Evolutionary conservation across 1,140 invertebrate species (phyloP).

Genomic region (Aphelinus certus): DNA sequence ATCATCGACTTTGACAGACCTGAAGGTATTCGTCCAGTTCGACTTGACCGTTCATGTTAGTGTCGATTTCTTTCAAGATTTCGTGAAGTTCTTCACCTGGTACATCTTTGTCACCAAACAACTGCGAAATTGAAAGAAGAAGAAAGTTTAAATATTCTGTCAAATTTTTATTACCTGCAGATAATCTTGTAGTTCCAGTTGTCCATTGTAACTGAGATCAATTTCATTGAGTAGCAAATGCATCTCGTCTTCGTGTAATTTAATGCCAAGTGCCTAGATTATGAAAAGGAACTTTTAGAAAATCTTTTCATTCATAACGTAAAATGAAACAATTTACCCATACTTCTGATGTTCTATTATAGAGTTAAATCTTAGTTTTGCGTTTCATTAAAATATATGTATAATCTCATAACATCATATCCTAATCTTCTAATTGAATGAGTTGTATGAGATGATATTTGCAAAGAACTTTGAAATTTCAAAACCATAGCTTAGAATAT

Average conservation of each 20-base stretch:
- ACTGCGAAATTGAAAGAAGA: conserved; percentile 70
- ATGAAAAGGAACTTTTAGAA: conserved; percentile 1
- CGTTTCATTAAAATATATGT: too few species aligned
- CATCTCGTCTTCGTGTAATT: conserved; percentile 72
- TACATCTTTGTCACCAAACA: conserved; percentile 87
- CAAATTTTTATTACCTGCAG: conserved; percentile 72
- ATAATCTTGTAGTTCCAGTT: conserved; percentile 78
- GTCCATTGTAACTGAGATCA: conserved; percentile 75
- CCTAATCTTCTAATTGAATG: too few species aligned
- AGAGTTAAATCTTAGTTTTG: too few species aligned
- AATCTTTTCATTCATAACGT: too few species aligned
- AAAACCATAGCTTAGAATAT: too few species aligned
- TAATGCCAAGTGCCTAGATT: conserved; percentile 72
- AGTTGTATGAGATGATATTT: too few species aligned
- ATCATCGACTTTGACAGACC: conserved; percentile 70
- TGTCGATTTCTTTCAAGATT: conserved; percentile 97
- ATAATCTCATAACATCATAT: too few species aligned
- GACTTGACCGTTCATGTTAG: conserved; percentile 99
- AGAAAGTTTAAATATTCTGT: conserved; percentile 53
- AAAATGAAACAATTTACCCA: too few species aligned
- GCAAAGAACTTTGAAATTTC: too few species aligned
- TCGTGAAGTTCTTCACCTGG: conserved; percentile 96
- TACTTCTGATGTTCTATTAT: too few species aligned
- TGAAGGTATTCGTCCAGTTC: conserved; percentile 98
- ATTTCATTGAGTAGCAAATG: conserved; percentile 75